Percentiles rank a stretch among this genome's conserved stretches.
Conservation (phyloP, 2,113 vertebrate species). For the Sardina pilchardus region DNA sequence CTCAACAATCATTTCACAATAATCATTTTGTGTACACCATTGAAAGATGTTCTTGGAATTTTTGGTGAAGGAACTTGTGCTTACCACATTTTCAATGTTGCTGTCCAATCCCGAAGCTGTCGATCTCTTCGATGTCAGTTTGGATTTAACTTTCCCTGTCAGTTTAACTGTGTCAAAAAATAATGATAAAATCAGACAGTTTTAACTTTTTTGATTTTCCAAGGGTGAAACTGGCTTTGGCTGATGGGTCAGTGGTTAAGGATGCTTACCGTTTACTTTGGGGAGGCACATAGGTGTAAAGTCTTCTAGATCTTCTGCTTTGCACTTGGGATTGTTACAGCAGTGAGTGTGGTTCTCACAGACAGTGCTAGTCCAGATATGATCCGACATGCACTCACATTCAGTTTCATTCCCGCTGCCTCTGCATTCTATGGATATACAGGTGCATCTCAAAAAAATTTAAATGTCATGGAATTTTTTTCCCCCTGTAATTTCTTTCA, state of each 20-base stretch:
- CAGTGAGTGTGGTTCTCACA: slow-evolving; percentile 51
- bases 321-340: slow-evolving; percentile 50
- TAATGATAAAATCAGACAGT: background rate
- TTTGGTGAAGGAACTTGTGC: no score
- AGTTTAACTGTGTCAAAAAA: slow-evolving; percentile 33
- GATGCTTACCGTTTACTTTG: slow-evolving; percentile 50
- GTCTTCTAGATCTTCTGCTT: slow-evolving; percentile 38
- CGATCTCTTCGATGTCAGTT: background rate
- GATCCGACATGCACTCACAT: slow-evolving; percentile 54
- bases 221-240: background rate
- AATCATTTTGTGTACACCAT: background rate
- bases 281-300: slow-evolving; percentile 55
- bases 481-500: background rate
- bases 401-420: slow-evolving; percentile 23
- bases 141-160: slow-evolving; percentile 11
- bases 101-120: background rate
- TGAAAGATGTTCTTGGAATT: no score
- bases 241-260: background rate
- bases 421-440: slow-evolving; percentile 56
- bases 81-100: background rate
- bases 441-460: background rate
- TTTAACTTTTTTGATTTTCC: background rate
- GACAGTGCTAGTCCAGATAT: slow-evolving; percentile 61
- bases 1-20: background rate
- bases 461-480: background rate